phyloP scores from a whole-genome alignment of 2,113 vertebrate species.

The Dipodomys stephensi region DNA sequence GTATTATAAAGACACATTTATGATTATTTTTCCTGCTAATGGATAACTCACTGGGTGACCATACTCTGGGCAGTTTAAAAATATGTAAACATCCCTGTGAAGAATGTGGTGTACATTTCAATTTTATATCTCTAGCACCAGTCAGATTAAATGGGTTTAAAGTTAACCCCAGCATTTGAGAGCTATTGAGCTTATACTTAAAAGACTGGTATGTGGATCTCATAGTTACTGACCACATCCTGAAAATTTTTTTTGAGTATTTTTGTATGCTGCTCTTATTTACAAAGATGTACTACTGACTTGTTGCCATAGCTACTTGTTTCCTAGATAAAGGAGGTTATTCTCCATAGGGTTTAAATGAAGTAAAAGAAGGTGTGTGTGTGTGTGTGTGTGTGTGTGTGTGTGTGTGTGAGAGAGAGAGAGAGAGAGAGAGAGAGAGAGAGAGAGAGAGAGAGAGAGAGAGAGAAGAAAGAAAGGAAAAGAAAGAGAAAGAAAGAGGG shows the following conservation, averaged over 20 bases:
- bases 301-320: fast-evolving
- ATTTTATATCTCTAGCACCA: neutral
- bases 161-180: neutral
- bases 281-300: neutral
- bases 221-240: neutral
- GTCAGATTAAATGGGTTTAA: neutral
- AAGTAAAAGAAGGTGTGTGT: neutral
- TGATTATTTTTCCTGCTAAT: constrained; percentile 67
- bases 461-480: neutral
- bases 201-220: neutral
- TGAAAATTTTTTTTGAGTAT: neutral
- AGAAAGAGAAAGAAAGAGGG: neutral
- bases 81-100: constrained; percentile 80
- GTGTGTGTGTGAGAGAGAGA: neutral
- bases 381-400: neutral
- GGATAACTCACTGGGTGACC: constrained; percentile 77
- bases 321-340: neutral
- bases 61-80: constrained; percentile 79
- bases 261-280: neutral
- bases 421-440: neutral
- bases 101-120: constrained; percentile 64
- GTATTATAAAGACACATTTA: neutral
- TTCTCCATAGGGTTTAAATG: neutral
- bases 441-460: neutral
- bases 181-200: neutral